Evolutionary conservation across 2,888 invertebrate genomes (phyloP), one percentile per base, ranked within the genome.

Genomic region (Archips crataeganus): DNA sequence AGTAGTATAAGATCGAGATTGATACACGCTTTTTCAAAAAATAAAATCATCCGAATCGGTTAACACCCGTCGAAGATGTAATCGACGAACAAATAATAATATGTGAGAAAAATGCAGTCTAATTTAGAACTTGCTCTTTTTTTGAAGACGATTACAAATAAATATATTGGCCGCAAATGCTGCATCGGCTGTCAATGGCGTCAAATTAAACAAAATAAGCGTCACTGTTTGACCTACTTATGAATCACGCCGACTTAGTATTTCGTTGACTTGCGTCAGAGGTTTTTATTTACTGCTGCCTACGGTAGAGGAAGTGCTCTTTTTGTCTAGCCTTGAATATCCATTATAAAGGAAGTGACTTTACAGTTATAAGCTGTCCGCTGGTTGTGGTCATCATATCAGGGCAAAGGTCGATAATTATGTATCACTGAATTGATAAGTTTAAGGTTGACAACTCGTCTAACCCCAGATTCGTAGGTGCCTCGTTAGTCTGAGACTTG

Each of bases 161-260:
- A 36, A 36, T 36, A 4, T n/a, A 36, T 36, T 15, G 39, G 3
- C 9, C 36, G 42, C 42, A 32, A 66, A 66, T 32, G 51, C 39
- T 60, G 47, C 61, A 66, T 54, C 13, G 6, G 15, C 57, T 73
- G 74, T 74, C 74, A 61, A 74, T 64, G 23, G 60, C 34, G 49
- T 49, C 59, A 73, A 73, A 65, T 67, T 72, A 60, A 65, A 51
- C 69, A 70, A 70, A 74, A 70, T 74, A 74, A 65, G 74, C 74
- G 74, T 74, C 74, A 70, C 65, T 32, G 60, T 34, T 54, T 74
- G 70, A 74, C 74, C 74, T 54, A 70, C 57, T 54, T 54, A 60
- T 42, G 57, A 74, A 71, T 67, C 47, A 65, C 66, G 66, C 54
- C 54, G 70, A 32, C 49, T 54, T 34, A n/a, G 39, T 74, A 74